Evolutionary conservation across 1,140 invertebrate species (phyloP).

Genomic region (Ridgeia piscesae): DNA sequence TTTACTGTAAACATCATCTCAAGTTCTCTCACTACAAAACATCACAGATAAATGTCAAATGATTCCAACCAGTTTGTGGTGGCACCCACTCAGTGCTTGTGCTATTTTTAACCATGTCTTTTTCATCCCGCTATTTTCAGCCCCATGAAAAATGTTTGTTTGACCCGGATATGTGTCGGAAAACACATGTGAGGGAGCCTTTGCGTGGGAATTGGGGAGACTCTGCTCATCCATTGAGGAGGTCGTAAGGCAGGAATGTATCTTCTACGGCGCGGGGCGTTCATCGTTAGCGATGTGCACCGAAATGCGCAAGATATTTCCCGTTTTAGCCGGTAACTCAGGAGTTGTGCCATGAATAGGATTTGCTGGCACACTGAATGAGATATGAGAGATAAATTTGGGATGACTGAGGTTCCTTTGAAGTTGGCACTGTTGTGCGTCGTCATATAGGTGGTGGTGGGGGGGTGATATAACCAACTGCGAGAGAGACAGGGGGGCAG

Average conservation of each 20-base stretch:
- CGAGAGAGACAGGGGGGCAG: no score
- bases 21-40: not conserved
- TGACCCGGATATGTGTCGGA: not conserved
- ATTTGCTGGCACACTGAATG: not conserved
- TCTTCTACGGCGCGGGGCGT: not conserved
- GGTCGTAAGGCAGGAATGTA: not conserved
- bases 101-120: not conserved
- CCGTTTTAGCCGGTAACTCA: not conserved
- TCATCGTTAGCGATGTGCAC: not conserved
- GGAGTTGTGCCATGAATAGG: not conserved
- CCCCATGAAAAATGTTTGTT: not conserved
- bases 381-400: not conserved
- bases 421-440: not conserved
- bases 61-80: not conserved
- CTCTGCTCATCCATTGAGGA: not conserved
- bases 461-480: no score
- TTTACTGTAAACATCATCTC: no score
- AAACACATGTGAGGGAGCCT: not conserved
- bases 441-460: not conserved
- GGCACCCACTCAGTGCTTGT: not conserved
- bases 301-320: not conserved
- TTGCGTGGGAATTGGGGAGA: not conserved
- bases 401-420: not conserved
- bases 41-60: not conserved
- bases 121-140: not conserved